Conservation (phyloP, 2,113 vertebrate genomes). For the Gracilinanus agilis region DNA sequence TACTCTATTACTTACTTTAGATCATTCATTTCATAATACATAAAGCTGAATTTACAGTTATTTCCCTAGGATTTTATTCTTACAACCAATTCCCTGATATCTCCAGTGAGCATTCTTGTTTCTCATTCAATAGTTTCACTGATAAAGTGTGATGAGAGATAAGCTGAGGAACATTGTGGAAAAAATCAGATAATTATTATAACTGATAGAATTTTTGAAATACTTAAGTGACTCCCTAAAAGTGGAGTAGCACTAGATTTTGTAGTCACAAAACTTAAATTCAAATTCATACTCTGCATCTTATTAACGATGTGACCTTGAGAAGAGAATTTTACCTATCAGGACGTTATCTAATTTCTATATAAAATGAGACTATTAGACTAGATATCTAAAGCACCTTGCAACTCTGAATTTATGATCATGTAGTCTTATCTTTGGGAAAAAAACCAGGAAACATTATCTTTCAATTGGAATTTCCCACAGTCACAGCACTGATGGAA, state of each 20-base stretch:
- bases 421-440: no score
- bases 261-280: neutral
- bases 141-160: constrained; percentile 34
- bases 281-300: neutral
- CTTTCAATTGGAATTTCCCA: no score
- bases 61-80: constrained; percentile 51
- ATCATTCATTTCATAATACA: constrained; percentile 46
- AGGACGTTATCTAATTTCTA: neutral
- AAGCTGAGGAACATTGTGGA: constrained; percentile 30
- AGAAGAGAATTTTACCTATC: neutral
- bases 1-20: constrained; percentile 21
- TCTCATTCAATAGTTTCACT: constrained; percentile 37
- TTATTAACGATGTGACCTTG: neutral
- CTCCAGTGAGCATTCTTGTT: constrained; percentile 10
- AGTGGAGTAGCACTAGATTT: neutral
- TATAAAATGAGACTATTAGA: neutral
- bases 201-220: neutral
- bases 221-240: neutral
- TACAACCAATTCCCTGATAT: constrained; percentile 40
- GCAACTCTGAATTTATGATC: no score
- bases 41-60: constrained; percentile 54
- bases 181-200: neutral
- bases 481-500: no score
- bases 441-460: no score
- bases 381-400: no score